Evolutionary conservation across 2,113 vertebrate genomes (phyloP).

Genomic region (Tapirus terrestris): DNA sequence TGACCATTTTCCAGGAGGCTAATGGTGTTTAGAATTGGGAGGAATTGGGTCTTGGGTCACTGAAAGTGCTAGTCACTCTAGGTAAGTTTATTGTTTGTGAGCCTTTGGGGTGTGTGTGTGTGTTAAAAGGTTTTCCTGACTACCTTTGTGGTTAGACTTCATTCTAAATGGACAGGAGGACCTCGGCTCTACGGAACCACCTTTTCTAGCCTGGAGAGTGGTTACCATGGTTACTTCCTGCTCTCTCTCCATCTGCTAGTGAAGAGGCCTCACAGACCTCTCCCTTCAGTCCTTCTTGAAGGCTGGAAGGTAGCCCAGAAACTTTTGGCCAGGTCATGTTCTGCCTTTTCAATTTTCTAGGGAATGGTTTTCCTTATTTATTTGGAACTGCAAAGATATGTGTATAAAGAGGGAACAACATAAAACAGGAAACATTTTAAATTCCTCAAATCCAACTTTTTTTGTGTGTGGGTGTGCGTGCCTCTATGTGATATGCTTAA

Average conservation of each 20-base stretch:
- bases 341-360: background rate
- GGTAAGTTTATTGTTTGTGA: background rate
- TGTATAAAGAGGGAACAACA: background rate
- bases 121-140: background rate
- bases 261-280: background rate
- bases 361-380: background rate
- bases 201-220: background rate
- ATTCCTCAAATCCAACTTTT: background rate
- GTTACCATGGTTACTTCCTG: conserved; percentile 45
- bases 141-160: background rate
- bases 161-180: background rate
- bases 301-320: background rate
- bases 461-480: background rate
- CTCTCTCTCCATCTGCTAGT: background rate
- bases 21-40: background rate
- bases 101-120: background rate
- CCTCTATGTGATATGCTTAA: background rate
- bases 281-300: background rate
- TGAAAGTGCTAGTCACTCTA: background rate
- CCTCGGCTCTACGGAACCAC: background rate
- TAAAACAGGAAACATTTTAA: background rate
- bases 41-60: background rate
- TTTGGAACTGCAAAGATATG: background rate
- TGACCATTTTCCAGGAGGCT: background rate
- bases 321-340: background rate